phyloP scores from a whole-genome alignment of 2,888 invertebrate species.

The Tenodera sinensis region DNA sequence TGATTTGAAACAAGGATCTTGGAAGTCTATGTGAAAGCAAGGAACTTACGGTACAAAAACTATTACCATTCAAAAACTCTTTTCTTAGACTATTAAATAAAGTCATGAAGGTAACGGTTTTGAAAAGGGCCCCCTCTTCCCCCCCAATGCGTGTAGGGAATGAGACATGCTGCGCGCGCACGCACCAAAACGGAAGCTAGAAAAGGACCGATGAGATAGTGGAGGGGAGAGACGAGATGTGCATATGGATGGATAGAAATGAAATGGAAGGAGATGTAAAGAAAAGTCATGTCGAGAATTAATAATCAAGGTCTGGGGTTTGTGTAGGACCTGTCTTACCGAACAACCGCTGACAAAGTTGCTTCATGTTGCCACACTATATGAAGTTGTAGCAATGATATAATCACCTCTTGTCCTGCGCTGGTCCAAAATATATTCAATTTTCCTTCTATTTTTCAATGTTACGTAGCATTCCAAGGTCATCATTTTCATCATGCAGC shows the following conservation, averaged over 20 bases:
- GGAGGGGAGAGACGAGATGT: slow-evolving; percentile 14
- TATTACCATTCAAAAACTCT: no score
- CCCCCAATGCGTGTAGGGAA: neutral
- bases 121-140: neutral
- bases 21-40: no score
- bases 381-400: no score
- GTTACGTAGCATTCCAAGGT: no score
- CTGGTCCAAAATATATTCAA: no score
- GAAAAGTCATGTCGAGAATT: slow-evolving; percentile 8
- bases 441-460: no score
- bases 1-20: no score
- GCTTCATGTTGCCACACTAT: neutral
- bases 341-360: neutral
- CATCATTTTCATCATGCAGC: no score
- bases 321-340: neutral
- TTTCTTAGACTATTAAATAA: no score
- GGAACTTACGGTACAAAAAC: no score
- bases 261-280: slow-evolving; percentile 8
- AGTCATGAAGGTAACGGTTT: slow-evolving; percentile 10
- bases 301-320: neutral
- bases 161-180: slow-evolving; percentile 10
- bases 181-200: slow-evolving; percentile 22
- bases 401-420: no score
- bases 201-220: neutral
- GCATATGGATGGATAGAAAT: slow-evolving; percentile 23